Base-by-base conservation (phyloP, 2,888 invertebrate species). In the Zele albiditarsus region DNA sequence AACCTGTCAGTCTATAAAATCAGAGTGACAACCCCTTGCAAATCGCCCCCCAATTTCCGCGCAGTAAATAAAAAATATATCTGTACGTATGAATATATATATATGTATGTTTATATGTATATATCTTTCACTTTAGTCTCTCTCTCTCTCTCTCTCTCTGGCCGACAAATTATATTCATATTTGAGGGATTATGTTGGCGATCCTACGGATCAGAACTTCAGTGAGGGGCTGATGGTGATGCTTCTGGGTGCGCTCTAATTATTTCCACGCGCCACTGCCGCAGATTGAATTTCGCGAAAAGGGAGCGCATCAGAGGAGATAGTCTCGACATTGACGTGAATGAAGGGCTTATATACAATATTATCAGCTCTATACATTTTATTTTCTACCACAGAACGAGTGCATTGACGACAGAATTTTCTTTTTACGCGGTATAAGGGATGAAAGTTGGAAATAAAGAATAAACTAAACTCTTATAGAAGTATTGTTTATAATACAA, bases 131-230 rank as follows among this genome's bases (percentile, higher is more conserved):
- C 46, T 46, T 46, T n/a, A 46, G 3, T 46, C n/a, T 16, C 46
- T 42, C 14, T 8, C 8, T 42, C 42, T 14, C 42, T 42, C 14
- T 49, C 12, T n/a, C 49, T 75, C 77, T 60, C 77, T 76, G 77
- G 78, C 81, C 83, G 81, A 84, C 84, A 86, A 88, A 88, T 88
- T 86, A 88, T 88, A 88, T 87, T 88, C 87, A 87, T 87, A 87
- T 88, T 87, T 83, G 79, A 82, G 82, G 86, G 87, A 87, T 88
- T 88, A 88, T 79, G 80, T 78, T 75, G 81, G 81, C 84, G 84
- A 87, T 86, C 87, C 86, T 81, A 73, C 73, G 86, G 87, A 88
- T 88, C 86, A 85, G 83, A 82, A 83, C 83, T 84, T 87, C 86
- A 84, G 53, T n/a, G 20, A 85, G 87, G 85, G 87, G 85, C 28